Conservation (phyloP, 1,140 invertebrate genomes). For the Caenorhabditis elegans region DNA sequence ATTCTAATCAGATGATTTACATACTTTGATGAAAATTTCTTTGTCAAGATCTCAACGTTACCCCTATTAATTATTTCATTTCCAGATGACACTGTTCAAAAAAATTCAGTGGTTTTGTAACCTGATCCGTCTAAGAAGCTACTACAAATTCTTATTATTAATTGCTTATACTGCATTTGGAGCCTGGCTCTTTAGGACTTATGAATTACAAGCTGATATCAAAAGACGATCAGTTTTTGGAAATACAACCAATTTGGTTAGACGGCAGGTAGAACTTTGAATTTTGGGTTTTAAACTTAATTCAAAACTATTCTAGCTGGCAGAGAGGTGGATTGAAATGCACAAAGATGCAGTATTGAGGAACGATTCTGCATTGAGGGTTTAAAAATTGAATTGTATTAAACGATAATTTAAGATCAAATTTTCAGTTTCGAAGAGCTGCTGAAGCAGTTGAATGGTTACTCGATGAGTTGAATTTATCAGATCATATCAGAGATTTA, state of each 20-base stretch:
- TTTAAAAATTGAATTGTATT: too few relatives aligned
- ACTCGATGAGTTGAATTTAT: slow-evolving; percentile 62
- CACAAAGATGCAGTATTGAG: not conserved
- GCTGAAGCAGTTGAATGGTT: slow-evolving; percentile 62
- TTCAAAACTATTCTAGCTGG: not conserved
- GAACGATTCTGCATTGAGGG: not conserved
- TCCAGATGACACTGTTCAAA: not conserved
- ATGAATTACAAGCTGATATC: not conserved
- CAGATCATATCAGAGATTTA: slow-evolving; percentile 55
- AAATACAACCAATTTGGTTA: not conserved
- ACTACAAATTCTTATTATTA: not conserved
- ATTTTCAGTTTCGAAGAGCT: slow-evolving; percentile 53
- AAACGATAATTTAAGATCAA: not conserved
- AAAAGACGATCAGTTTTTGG: not conserved
- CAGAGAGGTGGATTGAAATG: slow-evolving; percentile 1
- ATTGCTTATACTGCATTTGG: not conserved
- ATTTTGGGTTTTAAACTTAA: too few relatives aligned
- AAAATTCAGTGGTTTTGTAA: slow-evolving; percentile 15
- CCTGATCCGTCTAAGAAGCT: not conserved
- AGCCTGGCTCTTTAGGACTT: slow-evolving; percentile 10
- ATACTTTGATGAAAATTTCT: too few relatives aligned
- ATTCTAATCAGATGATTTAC: too few relatives aligned
- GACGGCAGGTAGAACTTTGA: not conserved
- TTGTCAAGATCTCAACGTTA: too few relatives aligned
- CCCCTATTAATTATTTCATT: not conserved